Evolutionary conservation across 2,113 vertebrate species (phyloP).

Genomic region (Triplophysa tibetana): DNA sequence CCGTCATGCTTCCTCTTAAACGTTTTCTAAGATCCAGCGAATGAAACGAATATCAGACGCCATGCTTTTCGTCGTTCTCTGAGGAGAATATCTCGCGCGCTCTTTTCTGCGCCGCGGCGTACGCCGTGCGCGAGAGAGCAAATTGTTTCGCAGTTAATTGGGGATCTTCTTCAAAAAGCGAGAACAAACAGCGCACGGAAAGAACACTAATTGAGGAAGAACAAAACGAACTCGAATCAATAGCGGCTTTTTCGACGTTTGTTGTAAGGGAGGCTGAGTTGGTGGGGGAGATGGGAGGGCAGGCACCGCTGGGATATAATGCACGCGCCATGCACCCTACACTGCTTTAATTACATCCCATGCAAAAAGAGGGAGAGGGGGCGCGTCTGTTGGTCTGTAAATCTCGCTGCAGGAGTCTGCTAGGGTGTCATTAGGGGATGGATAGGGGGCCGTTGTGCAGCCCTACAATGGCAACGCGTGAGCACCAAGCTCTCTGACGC

Average conservation of each 20-base stretch:
- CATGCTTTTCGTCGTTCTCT: background rate
- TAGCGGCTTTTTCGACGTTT: slow-evolving; percentile 35
- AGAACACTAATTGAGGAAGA: slow-evolving; percentile 47
- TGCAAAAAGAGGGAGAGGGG: background rate
- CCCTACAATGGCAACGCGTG: background rate
- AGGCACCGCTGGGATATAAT: slow-evolving; percentile 21
- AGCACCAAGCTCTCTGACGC: background rate
- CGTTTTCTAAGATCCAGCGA: slow-evolving; percentile 32
- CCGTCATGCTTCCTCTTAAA: slow-evolving; percentile 36
- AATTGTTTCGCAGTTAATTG: slow-evolving; percentile 40
- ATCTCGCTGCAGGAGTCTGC: slow-evolving; percentile 22
- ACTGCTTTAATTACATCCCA: slow-evolving; percentile 36
- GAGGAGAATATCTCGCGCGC: background rate
- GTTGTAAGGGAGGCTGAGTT: background rate
- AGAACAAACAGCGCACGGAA: slow-evolving; percentile 28
- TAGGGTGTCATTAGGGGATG: slow-evolving; percentile 45
- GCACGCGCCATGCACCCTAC: slow-evolving; percentile 16
- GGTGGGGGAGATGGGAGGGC: background rate
- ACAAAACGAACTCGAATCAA: slow-evolving; percentile 49
- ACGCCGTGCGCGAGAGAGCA: slow-evolving; percentile 16
- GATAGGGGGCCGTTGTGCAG: slow-evolving; percentile 36
- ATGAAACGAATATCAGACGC: slow-evolving; percentile 19
- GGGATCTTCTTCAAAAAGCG: slow-evolving; percentile 37
- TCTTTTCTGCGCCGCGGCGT: background rate
- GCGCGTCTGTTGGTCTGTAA: slow-evolving; percentile 35